Base-by-base conservation (phyloP, 2,888 invertebrate species). In the Mimumesa dahlbomi region DNA sequence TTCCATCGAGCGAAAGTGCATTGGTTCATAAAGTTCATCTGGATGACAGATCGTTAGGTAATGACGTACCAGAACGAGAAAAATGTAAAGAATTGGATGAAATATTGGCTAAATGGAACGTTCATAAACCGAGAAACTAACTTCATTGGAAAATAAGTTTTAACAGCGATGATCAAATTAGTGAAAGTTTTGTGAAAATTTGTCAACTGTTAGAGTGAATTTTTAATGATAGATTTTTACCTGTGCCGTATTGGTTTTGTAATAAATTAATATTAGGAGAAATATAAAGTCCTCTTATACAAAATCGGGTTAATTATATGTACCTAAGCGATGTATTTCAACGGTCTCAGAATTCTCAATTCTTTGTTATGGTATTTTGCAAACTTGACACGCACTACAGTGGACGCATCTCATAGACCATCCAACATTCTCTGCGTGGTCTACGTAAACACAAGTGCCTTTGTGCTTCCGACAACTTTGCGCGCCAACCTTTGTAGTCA, bases 51-150 rank as follows among this genome's bases (percentile, higher is more conserved):
- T 50, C 61, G 2, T 16, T 65, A 13, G 45, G 58, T 0, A 68
- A 67, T 4, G 31, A 34, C 4, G 54, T 70, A 6, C 58, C 56
- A 13, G 66, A 71, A 48, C 69, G 75, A 43, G 53, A 65, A 9
- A 48, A 73, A 22, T 67, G 68, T 46, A 13, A 46, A n/a, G 70
- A 70, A 52, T 57, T 78, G 21, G 57, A 76, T 7, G 77, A 79
- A 22, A 83, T 79, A 42, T 49, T 77, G 42, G 52, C 48, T 5
- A 66, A 69, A 46, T 77, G 82, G 79, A 82, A 82, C 53, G 67
- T 81, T 25, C 59, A 53, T 22, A 77, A 64, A 21, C 46, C 56
- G 2, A 65, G 34, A 29, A 72, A 69, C 2, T 69, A 63, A 25
- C 4, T 22, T 21, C 2, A 0, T 4, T 11, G 25, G 25, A 5